Evolutionary conservation across 2,113 vertebrate genomes (phyloP).

Genomic region (Struthidea cinerea): DNA sequence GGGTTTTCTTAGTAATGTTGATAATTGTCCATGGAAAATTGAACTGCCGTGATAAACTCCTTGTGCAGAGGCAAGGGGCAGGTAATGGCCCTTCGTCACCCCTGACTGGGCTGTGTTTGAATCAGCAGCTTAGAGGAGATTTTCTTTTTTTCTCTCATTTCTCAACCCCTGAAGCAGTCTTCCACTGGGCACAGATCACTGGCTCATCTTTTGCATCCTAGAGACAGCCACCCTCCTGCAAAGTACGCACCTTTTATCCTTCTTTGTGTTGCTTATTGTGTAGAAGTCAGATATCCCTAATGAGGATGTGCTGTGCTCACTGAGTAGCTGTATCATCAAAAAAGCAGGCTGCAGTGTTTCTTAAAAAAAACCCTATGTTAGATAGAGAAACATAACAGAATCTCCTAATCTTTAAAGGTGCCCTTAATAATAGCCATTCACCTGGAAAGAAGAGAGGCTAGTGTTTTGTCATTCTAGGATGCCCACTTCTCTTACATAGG

Average conservation of each 20-base stretch:
- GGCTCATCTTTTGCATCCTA: not conserved
- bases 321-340: not conserved
- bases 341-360: not conserved
- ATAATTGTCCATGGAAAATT: constrained; percentile 6
- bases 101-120: not conserved
- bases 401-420: not conserved
- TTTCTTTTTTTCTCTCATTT: not conserved
- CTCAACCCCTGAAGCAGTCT: not conserved
- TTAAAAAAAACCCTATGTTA: not conserved
- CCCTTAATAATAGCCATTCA: not conserved
- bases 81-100: not conserved
- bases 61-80: not conserved
- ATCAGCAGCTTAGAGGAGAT: not conserved
- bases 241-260: not conserved
- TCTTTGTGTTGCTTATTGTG: not conserved
- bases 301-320: not conserved
- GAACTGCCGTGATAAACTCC: not conserved
- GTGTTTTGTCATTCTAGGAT: not conserved
- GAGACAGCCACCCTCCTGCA: not conserved
- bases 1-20: not conserved
- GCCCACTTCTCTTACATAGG: not conserved
- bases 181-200: not conserved
- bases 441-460: not conserved
- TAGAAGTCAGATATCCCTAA: not conserved
- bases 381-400: not conserved